Base-by-base conservation (phyloP, 1,140 invertebrate species). In the Portunus trituberculatus region DNA sequence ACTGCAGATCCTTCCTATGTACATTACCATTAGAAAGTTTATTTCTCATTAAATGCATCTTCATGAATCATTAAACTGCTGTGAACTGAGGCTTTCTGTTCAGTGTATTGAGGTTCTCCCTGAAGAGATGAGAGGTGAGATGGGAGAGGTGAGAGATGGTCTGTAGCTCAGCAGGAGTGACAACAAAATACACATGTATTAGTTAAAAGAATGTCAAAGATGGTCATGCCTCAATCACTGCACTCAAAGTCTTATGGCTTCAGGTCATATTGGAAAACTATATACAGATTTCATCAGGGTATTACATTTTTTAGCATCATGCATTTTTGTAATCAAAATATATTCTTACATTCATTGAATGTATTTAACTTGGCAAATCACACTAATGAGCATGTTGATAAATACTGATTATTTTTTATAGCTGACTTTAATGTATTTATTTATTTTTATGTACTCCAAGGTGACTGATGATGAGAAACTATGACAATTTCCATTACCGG, bases 241-340 rank as follows among this genome's bases (percentile, higher is more conserved):
- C 67, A 25, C 20, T 76, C 20, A 20, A 59, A 59, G 52, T 76
- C n/a, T 20, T 76, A 25, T 76, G 67, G 20, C 67, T n/a, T 20
- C 67, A 76, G 20, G 20, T 76, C 8, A 8, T 76, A 76, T n/a
- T 76, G 67, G n/a, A 20, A 76, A 76, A 76, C n/a, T 76, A 76
- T 76, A n/a, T 25, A 76, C n/a, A 76, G 67, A n/a, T 76, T 76
- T 76, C 67, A n/a, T 7, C 67, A 76, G 67, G 67, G 67, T 76
- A 76, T 76, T 59, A 59, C 52, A 59, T 59, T 59, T n/a, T n/a
- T 76, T n/a, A 76, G 67, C 16, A 20, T n/a, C n/a, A 76, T n/a
- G 67, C 67, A 76, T 76, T 76, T 76, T 76, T 76, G 67, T 76
- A 76, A 76, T 76, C 67, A 76, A n/a, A n/a, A 76, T 76, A 76